Conservation (phyloP, 2,113 vertebrate genomes). For the Rhinopithecus roxellana region DNA sequence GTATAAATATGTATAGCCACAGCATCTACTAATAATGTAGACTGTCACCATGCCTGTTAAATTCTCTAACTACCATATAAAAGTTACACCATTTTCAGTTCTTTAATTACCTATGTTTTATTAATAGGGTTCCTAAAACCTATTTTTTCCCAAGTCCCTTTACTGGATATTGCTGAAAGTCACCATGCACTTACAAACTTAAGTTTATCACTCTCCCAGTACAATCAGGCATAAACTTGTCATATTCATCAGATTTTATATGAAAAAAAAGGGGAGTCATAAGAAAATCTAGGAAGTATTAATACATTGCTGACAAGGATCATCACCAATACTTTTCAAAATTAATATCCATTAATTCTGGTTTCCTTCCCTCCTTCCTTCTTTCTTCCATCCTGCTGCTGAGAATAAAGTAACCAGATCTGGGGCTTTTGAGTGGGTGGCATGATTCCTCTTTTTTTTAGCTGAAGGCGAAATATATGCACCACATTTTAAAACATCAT, state of each 20-base stretch:
- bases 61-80: not conserved
- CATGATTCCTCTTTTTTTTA: not conserved
- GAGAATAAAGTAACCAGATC: constrained; percentile 24
- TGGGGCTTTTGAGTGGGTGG: not conserved
- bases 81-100: not conserved
- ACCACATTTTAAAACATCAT: constrained; percentile 35
- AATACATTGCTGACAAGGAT: constrained; percentile 31
- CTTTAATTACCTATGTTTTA: not conserved
- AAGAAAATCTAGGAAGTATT: not conserved
- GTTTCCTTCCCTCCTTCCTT: not conserved
- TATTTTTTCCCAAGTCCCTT: constrained; percentile 65
- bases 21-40: not conserved
- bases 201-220: constrained; percentile 48
- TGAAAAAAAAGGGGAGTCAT: constrained; percentile 31
- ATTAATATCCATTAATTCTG: constrained; percentile 34
- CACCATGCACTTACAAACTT: constrained; percentile 42
- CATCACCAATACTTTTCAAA: constrained; percentile 68
- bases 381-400: not conserved
- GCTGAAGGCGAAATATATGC: not conserved
- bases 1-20: not conserved
- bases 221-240: not conserved
- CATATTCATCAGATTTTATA: constrained; percentile 27
- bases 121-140: constrained; percentile 22
- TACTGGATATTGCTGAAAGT: constrained; percentile 65
- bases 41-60: not conserved